Base-by-base conservation (phyloP, 1,140 invertebrate genomes). In the Euschistus heros region DNA sequence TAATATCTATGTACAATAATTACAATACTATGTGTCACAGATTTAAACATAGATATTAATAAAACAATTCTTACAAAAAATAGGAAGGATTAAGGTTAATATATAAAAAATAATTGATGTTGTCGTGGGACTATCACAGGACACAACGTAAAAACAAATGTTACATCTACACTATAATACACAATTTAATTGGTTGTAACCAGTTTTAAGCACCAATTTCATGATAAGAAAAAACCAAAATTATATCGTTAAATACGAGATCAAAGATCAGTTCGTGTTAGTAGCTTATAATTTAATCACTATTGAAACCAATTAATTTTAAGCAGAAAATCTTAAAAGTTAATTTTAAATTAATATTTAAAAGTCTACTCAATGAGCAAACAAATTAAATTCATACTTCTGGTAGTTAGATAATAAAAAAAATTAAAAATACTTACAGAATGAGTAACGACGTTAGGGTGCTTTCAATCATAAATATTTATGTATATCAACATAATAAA, bases 101-200 rank as follows among this genome's bases (percentile, higher is more conserved):
- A 57, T 24, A 24, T 24, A 57, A 57, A 57, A 57, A 57, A 57
- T 57, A 57, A 57, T 26, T 57, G 54, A 57, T 57, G 54, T 24
- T 57, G 4, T 57, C 18, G 54, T 57, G 54, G 54, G 54, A 24
- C 54, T 57, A 57, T 57, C 54, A 57, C 54, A 57, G 54, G 54
- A 57, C 54, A 57, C 24, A 57, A 57, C 20, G 24, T 57, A 57
- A 18, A 57, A 37, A 37, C 33, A 37, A 37, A 37, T 37, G 8
- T 24, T 22, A 26, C 24, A 57, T 57, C 24, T 57, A 57, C 15
- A 24, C 24, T 57, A 57, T 57, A 22, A 57, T 57, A 57, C 54
- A 57, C 20, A 24, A 24, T 24, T 26, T 24, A 54, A 24, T 57
- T 57, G 7, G 18, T 57, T 24, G 24, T 22, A 5, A 22, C 26